A percentile compares a stretch with the other conserved stretches of the same genome.
These are phyloP conservation scores for Garra rufa DNA, from an alignment of 2,113 vertebrate genomes.

Conservation along the genomic window DNA sequence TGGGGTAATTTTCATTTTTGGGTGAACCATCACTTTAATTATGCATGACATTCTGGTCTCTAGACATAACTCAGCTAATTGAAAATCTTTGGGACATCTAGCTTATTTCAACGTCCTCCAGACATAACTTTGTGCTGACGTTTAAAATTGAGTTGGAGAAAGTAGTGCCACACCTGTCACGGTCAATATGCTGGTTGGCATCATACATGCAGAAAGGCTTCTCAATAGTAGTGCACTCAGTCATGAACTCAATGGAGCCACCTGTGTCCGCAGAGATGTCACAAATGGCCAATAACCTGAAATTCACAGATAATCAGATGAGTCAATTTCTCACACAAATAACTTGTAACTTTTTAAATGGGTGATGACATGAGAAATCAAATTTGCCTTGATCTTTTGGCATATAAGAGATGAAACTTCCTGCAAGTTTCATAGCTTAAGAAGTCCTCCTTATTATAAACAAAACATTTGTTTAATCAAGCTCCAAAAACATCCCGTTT, in stretches of 20 bases:
- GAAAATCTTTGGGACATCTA: not conserved
- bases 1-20: too few species aligned
- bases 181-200: conserved; percentile 91
- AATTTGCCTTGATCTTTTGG: too few species aligned
- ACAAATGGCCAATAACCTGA: conserved; percentile 92
- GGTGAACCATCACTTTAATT: too few species aligned
- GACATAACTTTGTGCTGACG: not conserved
- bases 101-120: not conserved
- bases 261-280: conserved; percentile 96
- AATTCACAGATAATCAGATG: not conserved
- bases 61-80: too few species aligned
- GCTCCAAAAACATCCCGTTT: too few species aligned
- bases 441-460: too few species aligned
- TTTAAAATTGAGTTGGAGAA: not conserved
- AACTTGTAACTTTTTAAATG: too few species aligned
- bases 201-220: conserved; percentile 97
- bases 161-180: conserved; percentile 83
- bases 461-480: too few species aligned
- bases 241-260: conserved; percentile 98
- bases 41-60: too few species aligned
- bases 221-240: conserved; percentile 94
- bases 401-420: too few species aligned
- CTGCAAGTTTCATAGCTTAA: too few species aligned
- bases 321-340: not conserved
- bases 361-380: too few species aligned